These are phyloP conservation scores for Ovis canadensis DNA, from an alignment of 2,113 vertebrate species.

Conservation along the genomic window DNA sequence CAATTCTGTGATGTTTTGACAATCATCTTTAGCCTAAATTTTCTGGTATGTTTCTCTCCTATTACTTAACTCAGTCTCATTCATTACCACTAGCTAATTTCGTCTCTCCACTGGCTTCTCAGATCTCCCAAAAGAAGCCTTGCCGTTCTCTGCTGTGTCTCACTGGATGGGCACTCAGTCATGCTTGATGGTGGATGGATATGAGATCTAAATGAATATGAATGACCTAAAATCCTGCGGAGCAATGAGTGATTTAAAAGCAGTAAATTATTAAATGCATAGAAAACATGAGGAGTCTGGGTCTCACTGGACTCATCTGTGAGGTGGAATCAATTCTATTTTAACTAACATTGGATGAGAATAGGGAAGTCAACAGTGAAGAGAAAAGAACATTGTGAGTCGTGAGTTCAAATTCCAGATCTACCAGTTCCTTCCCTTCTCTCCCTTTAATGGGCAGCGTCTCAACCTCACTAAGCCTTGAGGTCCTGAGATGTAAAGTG, in stretches of 20 bases:
- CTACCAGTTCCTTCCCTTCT: not conserved
- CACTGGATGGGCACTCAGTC: not conserved
- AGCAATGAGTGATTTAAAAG: not conserved
- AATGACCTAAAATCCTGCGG: not conserved
- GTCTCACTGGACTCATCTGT: not conserved
- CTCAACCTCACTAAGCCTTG: not conserved
- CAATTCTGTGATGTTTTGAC: not conserved
- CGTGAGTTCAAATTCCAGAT: not conserved
- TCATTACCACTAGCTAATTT: not conserved
- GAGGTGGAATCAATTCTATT: not conserved
- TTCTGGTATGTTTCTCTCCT: not conserved
- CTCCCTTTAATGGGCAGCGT: not conserved
- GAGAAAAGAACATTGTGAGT: not conserved
- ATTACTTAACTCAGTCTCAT: not conserved
- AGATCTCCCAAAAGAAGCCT: not conserved
- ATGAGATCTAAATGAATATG: not conserved
- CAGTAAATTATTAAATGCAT: not conserved
- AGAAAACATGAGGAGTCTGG: not conserved
- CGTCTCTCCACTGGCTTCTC: not conserved
- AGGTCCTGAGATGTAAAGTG: not conserved
- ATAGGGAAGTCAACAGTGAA: not conserved
- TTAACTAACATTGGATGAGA: not conserved
- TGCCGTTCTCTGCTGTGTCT: not conserved
- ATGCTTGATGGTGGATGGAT: too few species aligned
- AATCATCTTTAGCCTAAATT: not conserved